These are phyloP conservation scores for Salvelinus namaycush DNA, from an alignment of 2,113 vertebrate species.

Conservation along the genomic window DNA sequence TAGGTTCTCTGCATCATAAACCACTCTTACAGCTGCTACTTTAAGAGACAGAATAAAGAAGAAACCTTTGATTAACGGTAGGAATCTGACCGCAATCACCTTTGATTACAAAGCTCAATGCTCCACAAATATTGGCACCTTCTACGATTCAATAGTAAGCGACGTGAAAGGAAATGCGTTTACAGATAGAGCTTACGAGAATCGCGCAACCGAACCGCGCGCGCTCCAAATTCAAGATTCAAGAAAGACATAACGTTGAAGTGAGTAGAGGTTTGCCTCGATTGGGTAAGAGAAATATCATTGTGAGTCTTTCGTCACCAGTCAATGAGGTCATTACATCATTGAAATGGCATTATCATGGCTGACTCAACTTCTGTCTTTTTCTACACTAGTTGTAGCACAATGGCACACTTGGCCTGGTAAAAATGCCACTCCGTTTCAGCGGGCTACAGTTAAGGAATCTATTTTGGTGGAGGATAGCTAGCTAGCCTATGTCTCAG, in stretches of 20 bases:
- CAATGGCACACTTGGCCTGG: neutral
- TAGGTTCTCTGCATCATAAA: constrained; percentile 21
- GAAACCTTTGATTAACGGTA: constrained; percentile 46
- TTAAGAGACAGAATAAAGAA: constrained; percentile 31
- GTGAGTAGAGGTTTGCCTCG: constrained; percentile 44
- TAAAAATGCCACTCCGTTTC: neutral
- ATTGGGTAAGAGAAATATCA: constrained; percentile 40
- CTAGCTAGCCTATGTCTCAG: constrained; percentile 61
- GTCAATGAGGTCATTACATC: neutral
- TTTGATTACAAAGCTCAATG: constrained; percentile 32
- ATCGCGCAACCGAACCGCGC: constrained; percentile 62
- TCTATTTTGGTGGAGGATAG: constrained; percentile 41
- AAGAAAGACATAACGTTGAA: constrained; percentile 42
- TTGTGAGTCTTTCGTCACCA: constrained; percentile 45
- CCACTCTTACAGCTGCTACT: constrained; percentile 45
- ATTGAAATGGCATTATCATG: neutral
- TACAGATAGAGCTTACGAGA: constrained; percentile 51
- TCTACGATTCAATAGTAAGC: constrained; percentile 53
- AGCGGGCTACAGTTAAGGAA: constrained; percentile 46
- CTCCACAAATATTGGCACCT: constrained; percentile 40
- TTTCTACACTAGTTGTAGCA: too few species aligned
- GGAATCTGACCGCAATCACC: constrained; percentile 41
- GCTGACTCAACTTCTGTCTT: neutral
- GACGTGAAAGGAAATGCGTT: constrained; percentile 52
- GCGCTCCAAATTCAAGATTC: constrained; percentile 47